Base-by-base conservation (phyloP, 2,888 invertebrate genomes). In the Spodoptera exigua region DNA sequence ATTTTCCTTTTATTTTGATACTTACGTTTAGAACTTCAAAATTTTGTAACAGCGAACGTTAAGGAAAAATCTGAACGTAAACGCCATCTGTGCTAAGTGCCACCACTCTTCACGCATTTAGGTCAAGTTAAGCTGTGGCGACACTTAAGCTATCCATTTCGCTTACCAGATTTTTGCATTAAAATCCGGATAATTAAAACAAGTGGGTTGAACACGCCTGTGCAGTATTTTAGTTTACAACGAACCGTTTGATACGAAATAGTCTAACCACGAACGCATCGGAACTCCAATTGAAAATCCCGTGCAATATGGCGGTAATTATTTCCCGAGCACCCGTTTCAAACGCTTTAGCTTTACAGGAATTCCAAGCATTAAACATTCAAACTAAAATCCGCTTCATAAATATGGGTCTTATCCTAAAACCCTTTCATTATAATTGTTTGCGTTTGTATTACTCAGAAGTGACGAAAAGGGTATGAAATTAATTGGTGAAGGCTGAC, bases 401-500 rank as follows among this genome's bases (percentile, higher is more conserved):
- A 66, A 74, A 72, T 72, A 70, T 55, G 61, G 62, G 66, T 57
- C 55, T 72, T 74, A 72, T 66, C 70, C 55, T 73, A 73, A 73
- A 61, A 66, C 61, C 66, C 61, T 61, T 66, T 65, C 64, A 49
- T 73, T 70, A 70, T 65, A 72, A 73, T 70, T 72, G 61, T 73
- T 65, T 70, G 65, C 55, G 55, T 70, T 61, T 14, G 53, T 44
- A 52, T 57, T 71, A 69, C 66, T 61, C 41, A 59, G 55, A 61
- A 73, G 70, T 66, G 58, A 63, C 63, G 72, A 70, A 71, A 59
- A 72, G 70, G 55, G 63, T 39, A 63, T 63, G 72, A 59, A 63
- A 71, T 70, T 70, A 70, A 72, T 63, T 70, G 58, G 53, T 45
- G 47, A 60, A 70, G 52, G 51, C 59, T 66, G 70, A 72, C 49